Conservation (phyloP, 2,113 vertebrate genomes). For the Anarrhichthys ocellatus region DNA sequence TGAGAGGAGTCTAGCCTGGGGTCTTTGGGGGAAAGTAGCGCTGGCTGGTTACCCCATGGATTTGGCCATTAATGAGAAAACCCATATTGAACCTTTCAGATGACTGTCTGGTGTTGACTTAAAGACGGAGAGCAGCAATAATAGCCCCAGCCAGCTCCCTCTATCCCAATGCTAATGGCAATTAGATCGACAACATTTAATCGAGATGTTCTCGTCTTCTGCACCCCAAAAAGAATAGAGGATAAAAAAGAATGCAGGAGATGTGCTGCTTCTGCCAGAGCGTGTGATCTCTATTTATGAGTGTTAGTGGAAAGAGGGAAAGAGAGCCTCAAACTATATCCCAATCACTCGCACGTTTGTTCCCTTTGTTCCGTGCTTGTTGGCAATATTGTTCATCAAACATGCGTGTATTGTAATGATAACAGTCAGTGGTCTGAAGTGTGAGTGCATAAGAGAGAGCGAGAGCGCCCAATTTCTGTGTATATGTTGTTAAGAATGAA, state of each 20-base stretch:
- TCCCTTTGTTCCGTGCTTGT: slow-evolving; percentile 80
- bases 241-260: slow-evolving; percentile 81
- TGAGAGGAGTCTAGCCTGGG: slow-evolving; percentile 80
- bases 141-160: slow-evolving; percentile 64
- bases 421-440: slow-evolving; percentile 75
- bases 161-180: slow-evolving; percentile 80
- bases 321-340: slow-evolving; percentile 65
- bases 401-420: slow-evolving; percentile 82
- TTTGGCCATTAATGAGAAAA: slow-evolving; percentile 85
- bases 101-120: slow-evolving; percentile 82
- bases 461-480: slow-evolving; percentile 62
- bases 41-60: slow-evolving; percentile 77
- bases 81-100: slow-evolving; percentile 83
- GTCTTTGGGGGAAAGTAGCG: slow-evolving; percentile 58
- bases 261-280: slow-evolving; percentile 51
- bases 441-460: slow-evolving; percentile 34
- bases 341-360: slow-evolving; percentile 75
- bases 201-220: slow-evolving; percentile 76
- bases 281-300: slow-evolving; percentile 82
- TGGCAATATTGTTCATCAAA: slow-evolving; percentile 82
- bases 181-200: slow-evolving; percentile 84
- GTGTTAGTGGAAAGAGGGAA: slow-evolving; percentile 68
- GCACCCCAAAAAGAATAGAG: slow-evolving; percentile 77
- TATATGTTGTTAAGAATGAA: slow-evolving; percentile 77
- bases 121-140: slow-evolving; percentile 74